These are phyloP conservation scores for Orthonyx spaldingii DNA, from an alignment of 2,113 vertebrate species.

Conservation along the genomic window DNA sequence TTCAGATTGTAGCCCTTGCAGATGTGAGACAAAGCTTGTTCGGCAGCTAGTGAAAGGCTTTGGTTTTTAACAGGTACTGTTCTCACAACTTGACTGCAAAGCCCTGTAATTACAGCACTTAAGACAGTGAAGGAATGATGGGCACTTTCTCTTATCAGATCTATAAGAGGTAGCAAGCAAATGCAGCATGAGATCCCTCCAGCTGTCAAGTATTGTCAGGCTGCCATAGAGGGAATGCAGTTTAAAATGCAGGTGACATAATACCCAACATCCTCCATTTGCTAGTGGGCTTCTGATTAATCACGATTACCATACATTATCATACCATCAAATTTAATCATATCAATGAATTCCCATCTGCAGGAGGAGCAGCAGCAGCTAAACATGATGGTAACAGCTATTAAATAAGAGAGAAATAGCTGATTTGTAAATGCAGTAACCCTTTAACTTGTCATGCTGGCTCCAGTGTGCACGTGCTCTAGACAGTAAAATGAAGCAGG, in stretches of 20 bases:
- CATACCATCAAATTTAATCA: constrained; percentile 95
- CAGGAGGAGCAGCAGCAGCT: constrained; percentile 68
- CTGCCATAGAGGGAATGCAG: constrained; percentile 75
- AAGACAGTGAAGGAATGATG: constrained; percentile 36
- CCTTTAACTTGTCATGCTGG: background rate
- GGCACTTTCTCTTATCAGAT: constrained; percentile 67
- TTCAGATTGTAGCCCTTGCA: constrained; percentile 66
- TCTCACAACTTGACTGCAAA: constrained; percentile 62
- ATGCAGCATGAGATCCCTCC: constrained; percentile 66
- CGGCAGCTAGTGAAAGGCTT: constrained; percentile 23
- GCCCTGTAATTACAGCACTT: constrained; percentile 65
- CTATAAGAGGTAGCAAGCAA: constrained; percentile 59
- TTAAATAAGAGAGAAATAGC: constrained; percentile 49
- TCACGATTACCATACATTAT: constrained; percentile 96
- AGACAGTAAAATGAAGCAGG: background rate
- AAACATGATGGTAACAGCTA: constrained; percentile 65
- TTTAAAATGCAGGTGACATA: constrained; percentile 95
- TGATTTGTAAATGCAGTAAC: constrained; percentile 29
- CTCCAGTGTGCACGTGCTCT: background rate
- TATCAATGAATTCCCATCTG: constrained; percentile 82
- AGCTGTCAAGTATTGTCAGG: constrained; percentile 80
- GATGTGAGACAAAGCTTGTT: constrained; percentile 66
- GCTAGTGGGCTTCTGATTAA: constrained; percentile 90
- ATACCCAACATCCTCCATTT: constrained; percentile 84
- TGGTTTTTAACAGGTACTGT: constrained; percentile 44